Evolutionary conservation across 1,140 invertebrate species (phyloP), one percentile per base, ranked within the genome.

Genomic region (Drosophila pandora): DNA sequence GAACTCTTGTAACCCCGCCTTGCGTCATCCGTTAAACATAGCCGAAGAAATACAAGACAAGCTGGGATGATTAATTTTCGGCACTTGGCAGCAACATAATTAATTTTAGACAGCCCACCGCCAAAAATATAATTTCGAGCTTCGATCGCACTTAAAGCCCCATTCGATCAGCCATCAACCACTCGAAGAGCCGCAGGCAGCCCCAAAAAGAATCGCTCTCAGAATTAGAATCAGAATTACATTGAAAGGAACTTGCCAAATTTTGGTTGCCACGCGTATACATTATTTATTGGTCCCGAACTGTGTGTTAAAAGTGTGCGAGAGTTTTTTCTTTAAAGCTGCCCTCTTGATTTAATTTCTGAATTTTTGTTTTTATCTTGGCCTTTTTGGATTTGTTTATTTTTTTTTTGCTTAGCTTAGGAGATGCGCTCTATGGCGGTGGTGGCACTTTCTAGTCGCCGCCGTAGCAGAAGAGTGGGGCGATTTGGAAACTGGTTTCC

Each of bases 371-470:
- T 45, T 62, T 61, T 55, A 43, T 60, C 45, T 54, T 50, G 41
- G 37, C 21, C 17, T 60, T 61, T 43, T 76, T 9, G 41, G 30
- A 17, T 63, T 43, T 49, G 8, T 28, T 22, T 37, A 43, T 49
- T 10, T 28, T 59, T 69, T 9, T 57, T 56, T 60, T 49, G 41
- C 60, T 17, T 53, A 28, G 54, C 43, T 55, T 43, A 55, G 74
- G 57, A 78, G 79, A 72, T 88, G 70, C 69, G 79, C 65, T 83
- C 49, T 61, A 76, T 64, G 45, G 23, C 49, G 65, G 52, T 34
- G 82, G 70, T 72, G 83, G 79, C 83, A 87, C 83, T 87, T 87
- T 87, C 83, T 87, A 87, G 83, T 82, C 52, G 64, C 77, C 71
- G 77, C 58, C 43, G 43, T 23, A 17, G 21, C 43, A 23, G 43